Percentiles rank a stretch among this genome's conserved stretches.
Conservation (phyloP, 2,797 vertebrate species). For the Characodon lateralis region DNA sequence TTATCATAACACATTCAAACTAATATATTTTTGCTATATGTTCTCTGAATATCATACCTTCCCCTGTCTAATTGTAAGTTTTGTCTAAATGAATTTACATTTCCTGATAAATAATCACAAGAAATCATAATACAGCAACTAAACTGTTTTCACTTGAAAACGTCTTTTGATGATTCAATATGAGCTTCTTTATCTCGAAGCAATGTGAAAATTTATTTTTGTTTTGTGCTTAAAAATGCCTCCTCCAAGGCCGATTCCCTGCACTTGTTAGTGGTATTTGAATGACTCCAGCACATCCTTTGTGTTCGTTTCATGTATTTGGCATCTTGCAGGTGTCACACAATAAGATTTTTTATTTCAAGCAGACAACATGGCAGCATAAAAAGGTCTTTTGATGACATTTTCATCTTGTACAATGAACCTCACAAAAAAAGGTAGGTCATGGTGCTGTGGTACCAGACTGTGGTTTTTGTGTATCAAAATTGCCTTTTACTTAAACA, state of each 20-base stretch:
- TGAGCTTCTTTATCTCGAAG: background rate
- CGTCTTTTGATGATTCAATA: background rate
- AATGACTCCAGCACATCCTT: background rate
- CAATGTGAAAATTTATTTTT: background rate
- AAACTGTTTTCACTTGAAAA: background rate
- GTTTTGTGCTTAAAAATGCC: background rate
- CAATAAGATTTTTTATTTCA: conserved; percentile 28
- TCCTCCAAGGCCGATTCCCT: background rate
- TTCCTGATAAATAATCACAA: background rate
- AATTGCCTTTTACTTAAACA: conserved; percentile 1
- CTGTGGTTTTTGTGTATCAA: background rate
- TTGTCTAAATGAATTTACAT: background rate
- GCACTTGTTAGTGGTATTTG: background rate
- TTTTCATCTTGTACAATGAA: conserved; percentile 13
- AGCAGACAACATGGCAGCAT: conserved; percentile 16
- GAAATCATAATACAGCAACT: background rate
- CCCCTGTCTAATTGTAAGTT: background rate
- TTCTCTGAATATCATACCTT: no score
- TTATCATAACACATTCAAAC: no score
- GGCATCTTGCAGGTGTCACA: conserved; percentile 5
- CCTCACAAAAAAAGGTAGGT: conserved; percentile 3
- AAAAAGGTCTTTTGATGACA: conserved; percentile 31
- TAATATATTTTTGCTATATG: no score
- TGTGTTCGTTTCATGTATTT: conserved; percentile 9
- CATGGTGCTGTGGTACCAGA: background rate